Evolutionary conservation across 1,140 invertebrate genomes (phyloP).

Genomic region (Eueides isabella): DNA sequence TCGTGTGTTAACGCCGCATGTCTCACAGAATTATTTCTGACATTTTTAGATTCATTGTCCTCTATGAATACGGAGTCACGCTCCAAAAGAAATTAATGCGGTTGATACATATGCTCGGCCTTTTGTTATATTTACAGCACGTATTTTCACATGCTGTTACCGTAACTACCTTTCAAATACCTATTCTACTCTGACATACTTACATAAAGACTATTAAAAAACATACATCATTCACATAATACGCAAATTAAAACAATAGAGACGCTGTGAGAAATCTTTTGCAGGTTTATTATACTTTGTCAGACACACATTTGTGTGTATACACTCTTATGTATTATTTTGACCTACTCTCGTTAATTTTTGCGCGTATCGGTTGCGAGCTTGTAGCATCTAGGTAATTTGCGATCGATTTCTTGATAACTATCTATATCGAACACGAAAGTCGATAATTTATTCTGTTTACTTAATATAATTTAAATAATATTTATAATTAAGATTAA

Average conservation of each 20-base stretch:
- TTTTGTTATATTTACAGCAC: constrained; percentile 57
- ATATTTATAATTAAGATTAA: constrained; percentile 7
- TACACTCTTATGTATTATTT: constrained; percentile 24
- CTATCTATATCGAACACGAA: constrained; percentile 41
- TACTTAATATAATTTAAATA: neutral
- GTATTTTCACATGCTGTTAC: constrained; percentile 47
- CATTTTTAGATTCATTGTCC: constrained; percentile 81
- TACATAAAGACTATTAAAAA: constrained; percentile 36
- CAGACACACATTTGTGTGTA: neutral
- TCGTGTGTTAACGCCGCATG: constrained; percentile 53
- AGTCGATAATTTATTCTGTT: constrained; percentile 20
- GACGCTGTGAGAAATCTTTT: constrained; percentile 18
- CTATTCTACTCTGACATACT: constrained; percentile 41
- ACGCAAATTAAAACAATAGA: constrained; percentile 28
- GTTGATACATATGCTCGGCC: constrained; percentile 55
- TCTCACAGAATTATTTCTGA: constrained; percentile 81
- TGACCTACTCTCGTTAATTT: constrained; percentile 32
- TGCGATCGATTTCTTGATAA: constrained; percentile 56
- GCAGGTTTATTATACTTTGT: constrained; percentile 21
- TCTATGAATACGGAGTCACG: constrained; percentile 74
- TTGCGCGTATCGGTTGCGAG: constrained; percentile 22
- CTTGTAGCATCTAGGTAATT: constrained; percentile 23
- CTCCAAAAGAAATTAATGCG: constrained; percentile 80
- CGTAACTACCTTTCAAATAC: constrained; percentile 38
- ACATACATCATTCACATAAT: constrained; percentile 16